Evolutionary conservation across 2,797 vertebrate species (phyloP).

Genomic region (Arnoldichthys spilopterus): DNA sequence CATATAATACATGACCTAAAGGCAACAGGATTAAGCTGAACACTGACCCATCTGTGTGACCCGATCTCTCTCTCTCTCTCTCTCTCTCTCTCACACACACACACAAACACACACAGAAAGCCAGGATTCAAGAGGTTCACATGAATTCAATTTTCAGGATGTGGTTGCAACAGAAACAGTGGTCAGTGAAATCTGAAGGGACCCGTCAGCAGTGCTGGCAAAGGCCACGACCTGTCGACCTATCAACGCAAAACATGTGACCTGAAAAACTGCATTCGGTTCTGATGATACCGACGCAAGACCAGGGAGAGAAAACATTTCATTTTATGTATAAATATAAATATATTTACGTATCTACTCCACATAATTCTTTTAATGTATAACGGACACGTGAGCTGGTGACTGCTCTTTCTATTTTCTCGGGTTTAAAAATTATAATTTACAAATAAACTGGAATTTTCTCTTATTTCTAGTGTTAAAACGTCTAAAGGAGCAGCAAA

Average conservation of each 20-base stretch:
- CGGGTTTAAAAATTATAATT: neutral
- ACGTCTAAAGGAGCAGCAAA: neutral
- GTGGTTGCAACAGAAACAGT: constrained; percentile 1
- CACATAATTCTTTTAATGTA: neutral
- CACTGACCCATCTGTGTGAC: neutral
- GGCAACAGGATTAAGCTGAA: neutral
- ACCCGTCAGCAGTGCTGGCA: neutral
- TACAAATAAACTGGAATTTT: neutral
- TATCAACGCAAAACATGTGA: no score
- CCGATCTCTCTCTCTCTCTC: neutral
- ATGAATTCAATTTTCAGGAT: constrained; percentile 11
- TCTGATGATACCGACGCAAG: neutral
- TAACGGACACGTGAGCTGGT: neutral
- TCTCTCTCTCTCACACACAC: neutral
- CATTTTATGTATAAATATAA: neutral
- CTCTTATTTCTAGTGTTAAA: neutral
- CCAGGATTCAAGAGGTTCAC: neutral
- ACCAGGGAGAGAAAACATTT: neutral
- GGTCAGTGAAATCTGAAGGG: neutral
- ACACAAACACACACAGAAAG: constrained; percentile 1
- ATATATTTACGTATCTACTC: no score
- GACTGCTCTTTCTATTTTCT: neutral
- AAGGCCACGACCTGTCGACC: neutral
- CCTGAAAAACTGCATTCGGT: neutral
- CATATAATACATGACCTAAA: neutral